These are phyloP conservation scores for Actenoides lindsayi DNA, from an alignment of 2,113 vertebrate genomes.

Conservation along the genomic window DNA sequence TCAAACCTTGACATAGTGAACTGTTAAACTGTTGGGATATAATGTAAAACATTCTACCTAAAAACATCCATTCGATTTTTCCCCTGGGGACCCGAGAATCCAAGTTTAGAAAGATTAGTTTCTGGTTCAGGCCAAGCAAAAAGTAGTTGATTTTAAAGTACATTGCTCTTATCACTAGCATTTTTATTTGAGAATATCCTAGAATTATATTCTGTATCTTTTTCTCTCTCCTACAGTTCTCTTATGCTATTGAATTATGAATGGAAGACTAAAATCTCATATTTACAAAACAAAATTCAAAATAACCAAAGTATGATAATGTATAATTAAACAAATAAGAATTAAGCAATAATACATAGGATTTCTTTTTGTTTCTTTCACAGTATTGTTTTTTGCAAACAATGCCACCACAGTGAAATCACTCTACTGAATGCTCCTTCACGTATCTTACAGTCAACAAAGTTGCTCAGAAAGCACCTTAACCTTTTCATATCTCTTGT, in stretches of 20 bases:
- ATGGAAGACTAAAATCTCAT: neutral
- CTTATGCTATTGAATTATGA: neutral
- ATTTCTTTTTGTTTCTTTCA: neutral
- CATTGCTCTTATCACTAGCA: fast-evolving
- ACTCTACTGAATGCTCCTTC: neutral
- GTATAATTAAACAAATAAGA: neutral
- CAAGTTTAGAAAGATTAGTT: neutral
- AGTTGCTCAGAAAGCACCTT: neutral
- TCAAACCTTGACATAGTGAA: neutral
- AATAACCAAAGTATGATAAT: neutral
- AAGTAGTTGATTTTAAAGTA: neutral
- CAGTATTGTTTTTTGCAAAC: neutral
- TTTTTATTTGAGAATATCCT: neutral
- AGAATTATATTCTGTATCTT: neutral
- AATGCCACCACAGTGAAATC: neutral
- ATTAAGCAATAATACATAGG: neutral
- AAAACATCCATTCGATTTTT: neutral
- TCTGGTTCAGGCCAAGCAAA: neutral
- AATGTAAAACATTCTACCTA: neutral
- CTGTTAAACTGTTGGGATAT: neutral
- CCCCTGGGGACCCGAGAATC: neutral
- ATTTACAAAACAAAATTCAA: neutral
- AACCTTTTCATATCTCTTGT: neutral
- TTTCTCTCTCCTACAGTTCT: neutral
- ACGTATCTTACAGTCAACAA: neutral